Base-by-base conservation (phyloP, 30 jellyfish, hydroid and myxozoan genomes). In the Catostylus mosaicus region DNA sequence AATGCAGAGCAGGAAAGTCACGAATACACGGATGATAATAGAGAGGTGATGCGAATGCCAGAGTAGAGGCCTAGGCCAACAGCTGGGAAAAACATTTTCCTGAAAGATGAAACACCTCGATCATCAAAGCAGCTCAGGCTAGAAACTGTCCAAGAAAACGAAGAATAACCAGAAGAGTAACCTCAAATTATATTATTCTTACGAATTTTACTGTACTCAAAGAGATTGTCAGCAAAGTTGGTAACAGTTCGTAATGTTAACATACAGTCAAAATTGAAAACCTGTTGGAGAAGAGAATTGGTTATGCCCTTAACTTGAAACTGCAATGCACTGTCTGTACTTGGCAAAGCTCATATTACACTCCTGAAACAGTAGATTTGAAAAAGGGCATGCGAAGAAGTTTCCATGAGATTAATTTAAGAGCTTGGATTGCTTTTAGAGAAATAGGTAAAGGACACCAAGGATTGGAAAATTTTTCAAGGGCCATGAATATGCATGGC, bases 371-470 rank as follows among this genome's bases (percentile, higher is more conserved):
- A 40, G 54, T 40, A 40, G 14, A 40, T 5, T 40, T 40, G 11
- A 40, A 40, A 14, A 40, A 40, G 14, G 14, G 54, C 54, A 40
- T 5, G 14, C 11, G 54, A 40, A 40, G 54, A 40, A 7, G 14
- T 7, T 40, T 40, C 14, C 54, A 40, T 40, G 54, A 40, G 54
- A 40, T 40, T 14, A 40, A 40, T 14, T 40, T 40, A 40, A 40
- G 54, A 14, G 54, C 54, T 40, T 7, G 54, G 14, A 40, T 40
- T 40, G 70, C 30, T 57, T 40, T 40, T 40, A 40, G 54, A 40
- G 54, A 40, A 40, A n/a, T n/a, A 27, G 78, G 78, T 16, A 65
- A 65, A 34, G 78, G 78, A n/a, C 78, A 65, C 50, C 78, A 65
- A 65, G 78, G 78, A 16, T 20, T 65, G 48, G 54, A 20, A 33